Base-by-base conservation (phyloP, 2,797 vertebrate species). In the Okamejei kenojei region DNA sequence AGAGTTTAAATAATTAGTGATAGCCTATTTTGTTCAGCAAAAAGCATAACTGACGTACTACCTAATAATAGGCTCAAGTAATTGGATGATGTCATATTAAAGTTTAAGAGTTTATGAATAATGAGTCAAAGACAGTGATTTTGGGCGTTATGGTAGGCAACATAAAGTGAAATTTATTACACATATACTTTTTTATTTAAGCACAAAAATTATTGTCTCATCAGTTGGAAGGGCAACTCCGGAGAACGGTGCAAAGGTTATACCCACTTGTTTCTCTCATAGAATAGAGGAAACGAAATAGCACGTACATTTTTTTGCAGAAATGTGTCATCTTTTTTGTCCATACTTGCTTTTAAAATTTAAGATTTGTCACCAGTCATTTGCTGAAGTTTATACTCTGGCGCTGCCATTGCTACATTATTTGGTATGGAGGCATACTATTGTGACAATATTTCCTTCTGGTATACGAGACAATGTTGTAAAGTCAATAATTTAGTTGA, bases 401-500 rank as follows among this genome's bases (percentile, higher is more conserved):
- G 29, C 61, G 7, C 5, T 32, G 61, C 29, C 54, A 61, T 88
- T 88, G 6, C 61, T 88, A 65, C 61, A 88, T 88, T 63, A 88
- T 88, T 88, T 88, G 65, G 63, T 29, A 88, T 15, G 29, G 13
- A 88, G 29, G 15, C 15, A 13, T 19, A 13, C 61, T 86, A 63
- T 19, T 88, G 15, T 88, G 58, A 88, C 61, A 88, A 32, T 88
- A 65, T 88, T 65, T 65, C 29, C 32, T 88, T 86, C 82, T 32
- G 15, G 32, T 88, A 65, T 32, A 32, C 65, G 29, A 19, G 61
- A 63, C 58, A 63, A 63, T 10, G 26, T n/a, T 86, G 82, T 63
- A 54, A 86, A 29, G 82, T 86, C 54, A 86, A 88, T 61, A 88
- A 26, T 88, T 65, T 8, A 88, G 58, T 29, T 88, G 61, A 86